These are phyloP conservation scores for Arnoldichthys spilopterus DNA, from an alignment of 2,797 vertebrate species.

Conservation along the genomic window DNA sequence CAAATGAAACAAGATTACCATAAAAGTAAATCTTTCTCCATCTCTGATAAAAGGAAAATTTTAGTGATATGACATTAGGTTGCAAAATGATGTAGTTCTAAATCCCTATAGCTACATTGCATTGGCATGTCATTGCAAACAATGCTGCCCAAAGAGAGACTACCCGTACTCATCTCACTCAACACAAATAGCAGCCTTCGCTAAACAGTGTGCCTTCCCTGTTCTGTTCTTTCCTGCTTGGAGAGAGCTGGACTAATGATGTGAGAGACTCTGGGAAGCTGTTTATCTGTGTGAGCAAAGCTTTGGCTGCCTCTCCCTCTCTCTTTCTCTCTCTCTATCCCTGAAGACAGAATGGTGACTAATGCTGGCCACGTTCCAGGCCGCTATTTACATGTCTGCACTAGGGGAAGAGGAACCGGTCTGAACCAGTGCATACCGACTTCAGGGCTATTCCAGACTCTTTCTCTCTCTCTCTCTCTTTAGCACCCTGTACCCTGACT, in stretches of 20 bases:
- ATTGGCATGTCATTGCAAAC: background rate
- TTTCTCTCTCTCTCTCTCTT: constrained; percentile 53
- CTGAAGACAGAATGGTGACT: constrained; percentile 60
- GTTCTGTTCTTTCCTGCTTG: constrained; percentile 26
- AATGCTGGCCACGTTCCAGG: constrained; percentile 57
- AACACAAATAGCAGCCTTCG: constrained; percentile 4
- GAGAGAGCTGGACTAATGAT: constrained; percentile 15
- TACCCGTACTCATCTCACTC: background rate
- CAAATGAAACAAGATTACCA: background rate
- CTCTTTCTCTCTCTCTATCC: constrained; percentile 27
- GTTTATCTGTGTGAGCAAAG: constrained; percentile 38
- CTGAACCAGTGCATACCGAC: constrained; percentile 76
- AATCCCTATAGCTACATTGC: background rate
- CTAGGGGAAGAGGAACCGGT: constrained; percentile 73
- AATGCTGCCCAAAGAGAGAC: background rate
- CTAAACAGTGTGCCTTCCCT: constrained; percentile 20
- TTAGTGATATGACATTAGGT: background rate
- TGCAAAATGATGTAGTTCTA: background rate
- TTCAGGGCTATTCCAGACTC: constrained; percentile 60
- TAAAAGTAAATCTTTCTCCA: background rate
- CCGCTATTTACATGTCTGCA: constrained; percentile 65
- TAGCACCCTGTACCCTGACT: constrained; percentile 57
- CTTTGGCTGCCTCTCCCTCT: constrained; percentile 11
- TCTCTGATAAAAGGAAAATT: background rate
- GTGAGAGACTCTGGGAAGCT: constrained; percentile 39